Base-by-base conservation (phyloP, 2,797 vertebrate species). In the Aulostomus chinensis region DNA sequence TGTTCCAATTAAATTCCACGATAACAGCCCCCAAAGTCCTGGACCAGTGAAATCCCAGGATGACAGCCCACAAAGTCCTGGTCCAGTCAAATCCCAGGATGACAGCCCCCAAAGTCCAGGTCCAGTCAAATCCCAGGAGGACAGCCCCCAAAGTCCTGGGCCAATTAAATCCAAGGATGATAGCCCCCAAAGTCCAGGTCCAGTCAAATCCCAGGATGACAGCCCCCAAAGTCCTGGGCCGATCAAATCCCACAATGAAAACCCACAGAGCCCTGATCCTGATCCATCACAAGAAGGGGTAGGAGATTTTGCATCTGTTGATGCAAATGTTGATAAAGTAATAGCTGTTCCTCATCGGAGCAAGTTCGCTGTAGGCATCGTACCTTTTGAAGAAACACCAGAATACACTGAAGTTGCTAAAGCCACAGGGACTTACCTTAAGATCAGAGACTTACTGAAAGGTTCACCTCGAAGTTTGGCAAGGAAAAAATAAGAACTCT, bases 361-460 rank as follows among this genome's bases (percentile, higher is more conserved):
- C 81, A 96, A 87, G 65, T 99, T 99, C 69, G 95, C 96, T 4
- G 92, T 80, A 0, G 96, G 96, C 15, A 99, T 99, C 9, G 93
- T 96, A 26, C 96, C 94, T 0, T 99, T 99, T 47, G 97, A 99
- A 66, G 95, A 96, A 53, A 98, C 98, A 3, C 97, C 97, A 3
- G 95, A 99, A 51, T 99, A 91, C 65, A 97, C 95, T 5, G 97
- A 99, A 29, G 94, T 99, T 77, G 93, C 95, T 0, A 93, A 96
- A 58, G 93, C 95, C 1, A 99, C 96, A 0, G 97, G 97, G 12
- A 92, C 93, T 54, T 99, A 98, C 71, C 91, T 98, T 21, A 90
- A 79, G 57, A 96, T 99, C 82, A 92, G 96, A 83, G 94, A 82
- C 36, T 79, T 96, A 48, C 84, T 99, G 22, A 98, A 96, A 88